Evolutionary conservation across 2,113 vertebrate species (phyloP).

Genomic region (Turnix velox): DNA sequence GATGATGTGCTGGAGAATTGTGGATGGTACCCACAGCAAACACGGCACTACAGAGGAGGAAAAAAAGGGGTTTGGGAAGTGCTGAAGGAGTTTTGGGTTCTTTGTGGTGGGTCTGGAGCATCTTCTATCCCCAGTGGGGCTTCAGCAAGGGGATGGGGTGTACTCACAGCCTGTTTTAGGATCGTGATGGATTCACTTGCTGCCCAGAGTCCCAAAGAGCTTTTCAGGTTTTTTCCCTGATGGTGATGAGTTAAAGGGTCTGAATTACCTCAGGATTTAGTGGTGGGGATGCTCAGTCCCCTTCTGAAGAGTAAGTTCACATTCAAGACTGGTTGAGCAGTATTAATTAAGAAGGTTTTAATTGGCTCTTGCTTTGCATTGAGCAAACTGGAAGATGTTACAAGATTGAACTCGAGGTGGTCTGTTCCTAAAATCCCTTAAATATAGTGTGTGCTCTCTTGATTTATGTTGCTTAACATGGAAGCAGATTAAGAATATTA

Average conservation of each 20-base stretch:
- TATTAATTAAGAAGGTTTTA: neutral
- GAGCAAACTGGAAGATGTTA: neutral
- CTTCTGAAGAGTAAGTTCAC: neutral
- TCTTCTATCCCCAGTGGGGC: neutral
- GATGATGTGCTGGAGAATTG: no score
- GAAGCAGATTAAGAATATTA: neutral
- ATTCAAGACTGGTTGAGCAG: no score
- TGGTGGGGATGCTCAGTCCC: neutral
- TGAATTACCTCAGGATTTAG: neutral
- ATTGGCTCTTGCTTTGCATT: neutral
- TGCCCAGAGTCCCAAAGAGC: neutral
- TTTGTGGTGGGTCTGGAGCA: neutral
- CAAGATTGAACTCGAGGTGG: neutral
- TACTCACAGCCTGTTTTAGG: neutral
- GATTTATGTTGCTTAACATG: neutral
- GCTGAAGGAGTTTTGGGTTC: neutral
- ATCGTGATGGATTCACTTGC: neutral
- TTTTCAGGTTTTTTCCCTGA: accelerated
- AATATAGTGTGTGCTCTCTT: neutral
- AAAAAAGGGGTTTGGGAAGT: neutral
- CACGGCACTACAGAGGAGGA: accelerated
- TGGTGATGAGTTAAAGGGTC: neutral
- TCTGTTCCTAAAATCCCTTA: neutral
- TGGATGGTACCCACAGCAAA: accelerated
- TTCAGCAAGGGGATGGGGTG: neutral